These are phyloP conservation scores for Alcis repandata DNA, from an alignment of 2,888 invertebrate genomes.

Conservation along the genomic window DNA sequence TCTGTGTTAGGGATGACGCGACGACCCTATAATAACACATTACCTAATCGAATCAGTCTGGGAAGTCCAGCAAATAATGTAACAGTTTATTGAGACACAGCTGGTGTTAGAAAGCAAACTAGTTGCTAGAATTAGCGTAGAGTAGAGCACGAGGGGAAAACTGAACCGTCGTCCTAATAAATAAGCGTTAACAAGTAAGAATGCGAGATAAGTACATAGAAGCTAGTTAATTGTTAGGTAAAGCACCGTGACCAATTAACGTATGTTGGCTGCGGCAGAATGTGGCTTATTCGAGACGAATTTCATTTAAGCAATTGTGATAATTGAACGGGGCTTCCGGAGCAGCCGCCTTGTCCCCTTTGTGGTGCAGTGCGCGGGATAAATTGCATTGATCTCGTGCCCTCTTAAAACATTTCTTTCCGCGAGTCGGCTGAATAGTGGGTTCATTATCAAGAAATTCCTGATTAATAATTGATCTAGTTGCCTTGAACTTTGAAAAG, in stretches of 20 bases:
- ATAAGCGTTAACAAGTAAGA: conserved; percentile 46
- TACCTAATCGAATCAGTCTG: conserved; percentile 1
- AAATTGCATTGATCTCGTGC: conserved; percentile 43
- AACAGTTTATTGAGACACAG: background rate
- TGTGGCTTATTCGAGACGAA: conserved; percentile 76
- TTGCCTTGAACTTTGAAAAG: conserved; percentile 2
- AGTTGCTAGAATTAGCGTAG: conserved; percentile 21
- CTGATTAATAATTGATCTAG: conserved; percentile 1
- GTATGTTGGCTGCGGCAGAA: conserved; percentile 63
- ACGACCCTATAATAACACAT: conserved; percentile 13
- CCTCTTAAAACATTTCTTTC: conserved; percentile 21
- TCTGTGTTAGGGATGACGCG: conserved; percentile 29
- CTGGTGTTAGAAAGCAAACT: conserved; percentile 7
- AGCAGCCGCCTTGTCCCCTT: conserved; percentile 66
- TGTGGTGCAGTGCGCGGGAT: conserved; percentile 57
- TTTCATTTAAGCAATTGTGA: conserved; percentile 84
- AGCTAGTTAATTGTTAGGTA: conserved; percentile 77
- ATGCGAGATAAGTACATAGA: conserved; percentile 59
- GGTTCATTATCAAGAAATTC: conserved; percentile 12
- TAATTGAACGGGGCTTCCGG: conserved; percentile 84
- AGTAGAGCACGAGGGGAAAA: conserved; percentile 19
- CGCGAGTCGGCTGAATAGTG: conserved; percentile 2
- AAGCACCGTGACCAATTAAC: conserved; percentile 84
- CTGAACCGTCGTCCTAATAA: conserved; percentile 40
- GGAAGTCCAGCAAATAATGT: background rate